phyloP scores from a whole-genome alignment of 2,797 vertebrate species.

The Falco rusticolus region DNA sequence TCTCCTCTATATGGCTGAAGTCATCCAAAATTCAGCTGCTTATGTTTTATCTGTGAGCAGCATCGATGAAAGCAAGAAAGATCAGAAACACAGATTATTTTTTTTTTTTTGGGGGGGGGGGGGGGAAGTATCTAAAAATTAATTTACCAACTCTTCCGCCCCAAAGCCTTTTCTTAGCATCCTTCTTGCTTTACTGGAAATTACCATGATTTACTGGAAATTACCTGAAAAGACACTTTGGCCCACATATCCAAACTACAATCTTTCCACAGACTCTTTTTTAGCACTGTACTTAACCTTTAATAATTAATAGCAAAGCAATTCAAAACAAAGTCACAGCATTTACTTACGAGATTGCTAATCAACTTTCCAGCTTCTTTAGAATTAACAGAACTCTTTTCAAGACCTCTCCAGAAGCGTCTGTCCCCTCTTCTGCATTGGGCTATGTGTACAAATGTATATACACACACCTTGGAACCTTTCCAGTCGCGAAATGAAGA shows the following conservation, averaged over 20 bases:
- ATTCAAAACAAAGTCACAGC: slow-evolving; percentile 36
- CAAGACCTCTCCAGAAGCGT: neutral
- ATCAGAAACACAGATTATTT: neutral
- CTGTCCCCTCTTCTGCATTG: neutral
- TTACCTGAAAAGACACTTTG: slow-evolving; percentile 1
- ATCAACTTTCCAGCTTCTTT: slow-evolving; percentile 2
- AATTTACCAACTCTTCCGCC: neutral
- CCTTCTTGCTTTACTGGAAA: slow-evolving; percentile 2
- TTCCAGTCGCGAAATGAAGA: neutral
- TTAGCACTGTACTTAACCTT: slow-evolving; percentile 42
- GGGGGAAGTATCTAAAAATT: neutral
- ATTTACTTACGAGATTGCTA: neutral
- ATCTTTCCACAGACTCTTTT: neutral
- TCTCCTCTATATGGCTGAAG: neutral
- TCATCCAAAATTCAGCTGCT: neutral
- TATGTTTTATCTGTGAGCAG: neutral
- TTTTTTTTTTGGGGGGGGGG: too few relatives aligned
- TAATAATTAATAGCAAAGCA: slow-evolving; percentile 59
- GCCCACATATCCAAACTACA: slow-evolving; percentile 6
- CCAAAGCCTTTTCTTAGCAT: neutral
- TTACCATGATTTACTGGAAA: slow-evolving; percentile 1
- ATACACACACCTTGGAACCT: neutral
- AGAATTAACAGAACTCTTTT: neutral
- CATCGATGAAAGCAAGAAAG: neutral
- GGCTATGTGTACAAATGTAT: neutral